Evolutionary conservation across 2,888 invertebrate species (phyloP), one percentile per base, ranked within the genome.

Genomic region (Rutpela maculata): DNA sequence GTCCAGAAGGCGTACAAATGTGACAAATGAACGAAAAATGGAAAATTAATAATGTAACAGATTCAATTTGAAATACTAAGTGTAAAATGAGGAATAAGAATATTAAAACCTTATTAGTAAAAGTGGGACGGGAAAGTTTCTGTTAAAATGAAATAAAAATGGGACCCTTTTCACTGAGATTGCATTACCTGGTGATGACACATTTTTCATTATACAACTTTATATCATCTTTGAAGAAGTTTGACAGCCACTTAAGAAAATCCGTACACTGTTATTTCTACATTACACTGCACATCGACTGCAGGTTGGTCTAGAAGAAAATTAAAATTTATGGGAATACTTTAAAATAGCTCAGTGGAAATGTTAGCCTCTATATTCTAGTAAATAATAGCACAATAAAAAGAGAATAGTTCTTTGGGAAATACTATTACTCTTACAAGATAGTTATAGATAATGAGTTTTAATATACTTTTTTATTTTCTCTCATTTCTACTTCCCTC

Each of bases 11-110:
- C 2, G 6, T 19, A 43, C 11, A 19, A 22, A 38, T 10, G 17
- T 43, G 10, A 65, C 12, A 43, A 38, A 11, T n/a, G 19, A 43
- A 11, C 18, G 18, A 19, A 22, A 43, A 65, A 43, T 65, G 43
- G 2, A 43, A 65, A 65, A 43, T 43, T 43, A 65, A 65, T 65
- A 65, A 43, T 19, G 43, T 11, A 65, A 50, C 2, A n/a, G n/a
- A 43, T 15, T 11, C 1, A 1, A 43, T 15, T 6, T 15, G 50
- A 50, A 15, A 4, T 50, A n/a, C n/a, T 50, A 50, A 50, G n/a
- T 50, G 50, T 4, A n/a, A 50, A n/a, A 3, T n/a, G 50, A 26
- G 43, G 1, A 63, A 35, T 35, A 43, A 19, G 12, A 19, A 65
- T 65, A 65, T 65, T 65, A 65, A 65, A 65, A 38, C 5, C 1